Evolutionary conservation across 2,797 vertebrate genomes (phyloP).

Genomic region (Iguana delicatissima): DNA sequence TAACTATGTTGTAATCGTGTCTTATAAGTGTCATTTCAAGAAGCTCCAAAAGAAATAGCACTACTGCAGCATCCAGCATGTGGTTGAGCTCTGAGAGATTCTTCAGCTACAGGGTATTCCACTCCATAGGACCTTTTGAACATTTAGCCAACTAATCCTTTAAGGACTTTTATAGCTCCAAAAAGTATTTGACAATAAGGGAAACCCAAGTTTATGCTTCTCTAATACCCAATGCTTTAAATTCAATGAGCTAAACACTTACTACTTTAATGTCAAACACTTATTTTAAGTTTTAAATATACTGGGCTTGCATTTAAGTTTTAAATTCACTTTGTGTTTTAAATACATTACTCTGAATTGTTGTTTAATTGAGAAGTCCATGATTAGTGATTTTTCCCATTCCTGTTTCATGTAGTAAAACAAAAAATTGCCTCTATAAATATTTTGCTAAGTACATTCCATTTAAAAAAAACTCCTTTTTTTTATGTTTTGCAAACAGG

Average conservation of each 20-base stretch:
- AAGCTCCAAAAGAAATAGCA: background rate
- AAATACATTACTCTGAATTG: background rate
- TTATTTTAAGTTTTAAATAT: background rate
- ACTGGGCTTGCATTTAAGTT: background rate
- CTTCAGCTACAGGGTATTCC: background rate
- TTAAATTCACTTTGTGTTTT: too few species aligned
- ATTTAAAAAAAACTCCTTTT: background rate
- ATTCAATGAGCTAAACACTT: background rate
- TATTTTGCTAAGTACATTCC: background rate
- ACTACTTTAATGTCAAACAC: background rate
- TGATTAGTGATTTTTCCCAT: background rate
- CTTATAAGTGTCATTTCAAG: slow-evolving; percentile 1
- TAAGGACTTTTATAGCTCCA: background rate
- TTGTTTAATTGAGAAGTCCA: background rate
- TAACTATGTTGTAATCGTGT: background rate
- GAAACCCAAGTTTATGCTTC: background rate
- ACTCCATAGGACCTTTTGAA: background rate
- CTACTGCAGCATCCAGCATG: background rate
- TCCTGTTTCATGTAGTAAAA: background rate
- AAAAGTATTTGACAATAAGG: background rate
- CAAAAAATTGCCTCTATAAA: background rate
- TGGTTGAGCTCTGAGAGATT: background rate
- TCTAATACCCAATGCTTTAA: background rate
- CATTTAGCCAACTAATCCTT: background rate
- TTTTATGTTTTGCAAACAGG: background rate